Percentiles rank a stretch among this genome's conserved stretches.
Evolutionary conservation across 2,113 vertebrate species (phyloP).

Genomic region (Anhinga anhinga): DNA sequence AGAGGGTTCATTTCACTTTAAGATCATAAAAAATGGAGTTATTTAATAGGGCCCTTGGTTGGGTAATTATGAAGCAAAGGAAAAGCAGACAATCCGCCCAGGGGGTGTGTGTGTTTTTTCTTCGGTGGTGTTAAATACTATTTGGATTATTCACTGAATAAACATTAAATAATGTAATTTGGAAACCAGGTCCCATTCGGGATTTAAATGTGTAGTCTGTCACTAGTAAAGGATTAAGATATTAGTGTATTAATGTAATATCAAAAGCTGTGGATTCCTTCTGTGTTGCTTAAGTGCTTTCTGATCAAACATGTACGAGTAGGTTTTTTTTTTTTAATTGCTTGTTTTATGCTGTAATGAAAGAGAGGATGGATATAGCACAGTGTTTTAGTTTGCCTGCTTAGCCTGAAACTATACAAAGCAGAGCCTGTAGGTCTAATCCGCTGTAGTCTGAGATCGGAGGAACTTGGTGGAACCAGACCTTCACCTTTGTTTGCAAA

Average conservation of each 20-base stretch:
- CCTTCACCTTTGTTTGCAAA: background rate
- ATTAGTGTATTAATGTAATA: slow-evolving; percentile 74
- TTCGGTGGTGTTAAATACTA: slow-evolving; percentile 73
- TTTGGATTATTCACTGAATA: slow-evolving; percentile 77
- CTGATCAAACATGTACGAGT: slow-evolving; percentile 42
- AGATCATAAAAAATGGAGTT: slow-evolving; percentile 54
- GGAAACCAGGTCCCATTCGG: slow-evolving; percentile 71
- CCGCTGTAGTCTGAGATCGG: accelerated
- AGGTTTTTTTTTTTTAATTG: slow-evolving; percentile 15
- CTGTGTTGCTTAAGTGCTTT: slow-evolving; percentile 50
- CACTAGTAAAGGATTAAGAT: slow-evolving; percentile 75
- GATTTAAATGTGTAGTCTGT: slow-evolving; percentile 68
- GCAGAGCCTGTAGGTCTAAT: background rate
- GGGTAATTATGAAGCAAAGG: slow-evolving; percentile 59
- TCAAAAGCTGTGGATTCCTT: slow-evolving; percentile 68
- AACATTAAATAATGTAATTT: slow-evolving; percentile 83
- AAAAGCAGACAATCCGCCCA: slow-evolving; percentile 60
- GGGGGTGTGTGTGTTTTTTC: slow-evolving; percentile 43
- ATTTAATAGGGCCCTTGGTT: slow-evolving; percentile 68
- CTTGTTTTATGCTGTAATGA: background rate
- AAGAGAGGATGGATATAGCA: background rate
- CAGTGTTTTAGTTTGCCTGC: background rate
- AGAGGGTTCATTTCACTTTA: slow-evolving; percentile 54
- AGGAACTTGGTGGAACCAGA: background rate
- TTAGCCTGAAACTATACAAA: background rate